A percentile compares a stretch with the other conserved stretches of the same genome.
These are phyloP conservation scores for Coranthus polyacanthus DNA, from an alignment of 2,797 vertebrate genomes.

Conservation along the genomic window DNA sequence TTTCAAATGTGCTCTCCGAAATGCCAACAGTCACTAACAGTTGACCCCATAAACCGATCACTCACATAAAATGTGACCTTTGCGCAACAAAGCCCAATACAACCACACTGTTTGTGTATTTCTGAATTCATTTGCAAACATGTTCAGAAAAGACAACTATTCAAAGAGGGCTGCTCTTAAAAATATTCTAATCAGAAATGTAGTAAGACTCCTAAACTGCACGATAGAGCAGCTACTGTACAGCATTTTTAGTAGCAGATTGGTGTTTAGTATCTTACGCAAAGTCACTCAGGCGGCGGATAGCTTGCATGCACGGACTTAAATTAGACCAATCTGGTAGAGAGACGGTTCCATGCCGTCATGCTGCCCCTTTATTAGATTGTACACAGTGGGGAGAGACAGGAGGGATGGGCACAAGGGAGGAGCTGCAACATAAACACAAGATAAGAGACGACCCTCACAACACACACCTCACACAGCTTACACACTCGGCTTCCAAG, in stretches of 20 bases:
- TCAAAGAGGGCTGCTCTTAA: neutral
- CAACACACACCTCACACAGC: too few relatives aligned
- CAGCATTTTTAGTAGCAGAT: conserved; percentile 8
- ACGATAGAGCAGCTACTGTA: conserved; percentile 8
- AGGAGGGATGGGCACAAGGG: conserved; percentile 46
- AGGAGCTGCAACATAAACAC: conserved; percentile 60
- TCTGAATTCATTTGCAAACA: conserved; percentile 14
- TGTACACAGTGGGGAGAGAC: conserved; percentile 50
- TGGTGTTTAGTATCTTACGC: conserved; percentile 41
- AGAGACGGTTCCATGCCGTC: conserved; percentile 34
- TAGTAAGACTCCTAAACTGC: too few relatives aligned
- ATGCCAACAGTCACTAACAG: conserved; percentile 50
- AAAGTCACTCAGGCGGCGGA: conserved; percentile 31
- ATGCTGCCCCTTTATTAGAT: conserved; percentile 72
- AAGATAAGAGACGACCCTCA: conserved; percentile 53
- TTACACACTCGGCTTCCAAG: neutral
- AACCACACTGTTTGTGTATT: conserved; percentile 19
- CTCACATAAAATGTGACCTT: conserved; percentile 68
- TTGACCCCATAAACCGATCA: conserved; percentile 69
- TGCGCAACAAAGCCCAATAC: conserved; percentile 18
- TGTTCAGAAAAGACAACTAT: neutral
- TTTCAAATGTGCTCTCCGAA: conserved; percentile 55
- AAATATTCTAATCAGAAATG: too few relatives aligned
- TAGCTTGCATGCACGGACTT: conserved; percentile 24
- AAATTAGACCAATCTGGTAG: conserved; percentile 39